Evolutionary conservation across 2,888 invertebrate species (phyloP).

Genomic region (Lasioglossum vierecki): DNA sequence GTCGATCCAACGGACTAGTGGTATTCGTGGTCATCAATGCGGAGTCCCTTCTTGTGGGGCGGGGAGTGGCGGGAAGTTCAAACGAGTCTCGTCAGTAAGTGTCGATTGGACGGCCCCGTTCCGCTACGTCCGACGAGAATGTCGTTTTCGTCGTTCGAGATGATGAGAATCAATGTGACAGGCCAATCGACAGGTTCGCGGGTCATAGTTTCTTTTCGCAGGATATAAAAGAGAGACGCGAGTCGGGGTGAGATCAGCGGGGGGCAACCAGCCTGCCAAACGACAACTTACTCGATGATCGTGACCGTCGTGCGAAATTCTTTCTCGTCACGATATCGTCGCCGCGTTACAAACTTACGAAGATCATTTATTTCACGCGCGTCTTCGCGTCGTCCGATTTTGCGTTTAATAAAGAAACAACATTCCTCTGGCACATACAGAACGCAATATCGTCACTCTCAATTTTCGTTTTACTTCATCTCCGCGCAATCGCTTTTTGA

Average conservation of each 20-base stretch:
- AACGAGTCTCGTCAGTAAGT: slow-evolving; percentile 61
- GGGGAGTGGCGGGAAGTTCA: slow-evolving; percentile 45
- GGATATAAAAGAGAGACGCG: slow-evolving; percentile 49
- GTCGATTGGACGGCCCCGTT: slow-evolving; percentile 11
- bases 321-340: background rate
- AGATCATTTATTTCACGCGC: background rate
- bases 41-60: background rate
- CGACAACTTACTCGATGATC: slow-evolving; percentile 37
- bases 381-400: background rate
- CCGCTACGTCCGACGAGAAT: slow-evolving; percentile 11
- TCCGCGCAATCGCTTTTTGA: background rate
- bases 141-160: slow-evolving; percentile 28
- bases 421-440: background rate
- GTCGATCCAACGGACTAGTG: background rate
- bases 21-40: background rate
- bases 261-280: slow-evolving; percentile 63
- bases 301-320: background rate
- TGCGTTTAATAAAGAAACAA: background rate
- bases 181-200: slow-evolving; percentile 65
- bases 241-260: slow-evolving; percentile 57
- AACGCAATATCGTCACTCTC: background rate
- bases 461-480: background rate
- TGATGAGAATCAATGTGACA: slow-evolving; percentile 73
- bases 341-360: background rate
- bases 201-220: slow-evolving; percentile 66